Evolutionary conservation across 1,140 invertebrate species (phyloP).

Genomic region (Holotrichia oblita): DNA sequence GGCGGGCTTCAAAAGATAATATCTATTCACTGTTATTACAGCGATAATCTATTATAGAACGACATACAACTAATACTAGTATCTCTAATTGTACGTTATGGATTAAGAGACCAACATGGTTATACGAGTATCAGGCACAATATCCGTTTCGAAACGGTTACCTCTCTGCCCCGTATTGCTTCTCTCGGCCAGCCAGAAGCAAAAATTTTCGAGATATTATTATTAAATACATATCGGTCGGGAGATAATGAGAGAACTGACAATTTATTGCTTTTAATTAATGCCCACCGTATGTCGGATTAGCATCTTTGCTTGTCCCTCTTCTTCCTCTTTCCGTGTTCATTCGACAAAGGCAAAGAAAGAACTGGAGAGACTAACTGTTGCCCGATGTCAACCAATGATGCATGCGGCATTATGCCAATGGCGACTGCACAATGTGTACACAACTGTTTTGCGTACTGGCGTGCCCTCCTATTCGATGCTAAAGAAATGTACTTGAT

Average conservation of each 20-base stretch:
- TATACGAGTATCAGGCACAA: not conserved
- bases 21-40: not conserved
- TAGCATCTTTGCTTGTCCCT: not conserved
- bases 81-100: not conserved
- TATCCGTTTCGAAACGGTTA: not conserved
- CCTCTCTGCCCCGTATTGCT: not conserved
- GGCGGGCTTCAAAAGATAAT: not conserved
- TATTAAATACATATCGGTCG: conserved; percentile 3
- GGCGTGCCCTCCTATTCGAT: not conserved
- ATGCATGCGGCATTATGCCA: conserved; percentile 11
- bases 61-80: not conserved
- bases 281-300: conserved; percentile 1
- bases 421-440: conserved; percentile 23
- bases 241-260: not conserved
- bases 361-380: not conserved
- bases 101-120: not conserved
- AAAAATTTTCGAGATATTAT: not conserved
- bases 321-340: not conserved
- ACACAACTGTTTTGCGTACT: conserved; percentile 16
- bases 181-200: not conserved
- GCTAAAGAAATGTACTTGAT: not conserved
- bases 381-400: conserved; percentile 1
- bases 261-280: conserved; percentile 28
- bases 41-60: not conserved
- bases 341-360: conserved; percentile 6